These are phyloP conservation scores for Xenopus tropicalis DNA, from an alignment of 2,113 vertebrate genomes.

Conservation along the genomic window DNA sequence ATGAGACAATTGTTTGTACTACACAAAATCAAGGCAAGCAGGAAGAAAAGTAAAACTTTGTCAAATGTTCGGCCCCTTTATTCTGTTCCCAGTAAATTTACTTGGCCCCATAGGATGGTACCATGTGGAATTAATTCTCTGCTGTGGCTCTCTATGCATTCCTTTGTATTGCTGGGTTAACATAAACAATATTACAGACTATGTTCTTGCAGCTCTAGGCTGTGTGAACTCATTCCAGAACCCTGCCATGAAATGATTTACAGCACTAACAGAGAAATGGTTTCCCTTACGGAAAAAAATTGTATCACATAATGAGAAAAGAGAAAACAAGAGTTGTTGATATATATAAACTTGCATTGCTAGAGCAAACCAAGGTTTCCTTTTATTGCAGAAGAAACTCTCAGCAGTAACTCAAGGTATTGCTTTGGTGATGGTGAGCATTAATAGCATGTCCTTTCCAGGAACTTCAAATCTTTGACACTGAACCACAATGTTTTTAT, in stretches of 20 bases:
- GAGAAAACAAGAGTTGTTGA: slow-evolving; percentile 6
- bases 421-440: too few species aligned
- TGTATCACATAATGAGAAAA: background rate
- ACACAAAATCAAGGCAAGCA: background rate
- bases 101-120: slow-evolving; percentile 25
- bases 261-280: slow-evolving; percentile 31
- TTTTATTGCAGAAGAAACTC: too few species aligned
- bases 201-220: slow-evolving; percentile 28
- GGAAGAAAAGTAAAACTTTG: slow-evolving; percentile 10
- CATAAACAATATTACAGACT: slow-evolving; percentile 41
- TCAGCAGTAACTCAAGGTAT: too few species aligned
- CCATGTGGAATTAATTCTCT: slow-evolving; percentile 41
- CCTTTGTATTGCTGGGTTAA: slow-evolving; percentile 39
- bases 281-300: slow-evolving; percentile 22
- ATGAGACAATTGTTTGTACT: background rate
- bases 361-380: background rate
- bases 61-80: background rate
- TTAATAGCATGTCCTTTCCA: too few species aligned
- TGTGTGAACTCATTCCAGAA: slow-evolving; percentile 36
- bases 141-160: slow-evolving; percentile 35
- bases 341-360: background rate
- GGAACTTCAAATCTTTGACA: too few species aligned
- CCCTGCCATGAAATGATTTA: slow-evolving; percentile 26
- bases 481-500: too few species aligned
- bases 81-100: slow-evolving; percentile 19